A percentile compares a stretch with the other conserved stretches of the same genome.
phyloP scores from a whole-genome alignment of 2,888 invertebrate species.

The Caenorhabditis auriculariae region DNA sequence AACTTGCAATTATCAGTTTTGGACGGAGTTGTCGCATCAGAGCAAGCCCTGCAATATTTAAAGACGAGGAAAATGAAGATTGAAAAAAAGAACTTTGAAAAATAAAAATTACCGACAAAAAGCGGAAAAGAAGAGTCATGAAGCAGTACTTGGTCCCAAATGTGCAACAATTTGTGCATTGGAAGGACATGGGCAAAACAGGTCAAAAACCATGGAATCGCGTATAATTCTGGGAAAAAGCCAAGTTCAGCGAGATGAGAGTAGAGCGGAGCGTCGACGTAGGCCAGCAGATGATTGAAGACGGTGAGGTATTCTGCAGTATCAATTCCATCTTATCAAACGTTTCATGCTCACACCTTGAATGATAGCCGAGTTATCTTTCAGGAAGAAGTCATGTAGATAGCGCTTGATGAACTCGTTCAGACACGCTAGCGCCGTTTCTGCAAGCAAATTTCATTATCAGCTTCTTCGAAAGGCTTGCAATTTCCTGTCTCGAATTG shows the following conservation, averaged over 20 bases:
- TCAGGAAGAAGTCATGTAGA: constrained; percentile 91
- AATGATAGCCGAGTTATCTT: constrained; percentile 92
- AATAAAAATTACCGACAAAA: constrained; percentile 75
- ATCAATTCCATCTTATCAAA: background rate
- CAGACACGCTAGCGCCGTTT: constrained; percentile 90
- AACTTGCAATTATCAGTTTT: constrained; percentile 79
- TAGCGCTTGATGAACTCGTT: constrained; percentile 93
- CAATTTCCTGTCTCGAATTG: too few species aligned
- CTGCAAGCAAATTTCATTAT: constrained; percentile 67
- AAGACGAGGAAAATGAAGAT: background rate
- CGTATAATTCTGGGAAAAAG: constrained; percentile 92
- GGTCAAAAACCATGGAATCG: constrained; percentile 82
- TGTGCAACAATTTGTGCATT: constrained; percentile 89
- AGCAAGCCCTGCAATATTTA: constrained; percentile 18
- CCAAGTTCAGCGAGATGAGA: constrained; percentile 87
- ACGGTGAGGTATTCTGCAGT: constrained; percentile 84
- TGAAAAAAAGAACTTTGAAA: background rate
- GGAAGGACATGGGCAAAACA: constrained; percentile 87
- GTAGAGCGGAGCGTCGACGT: constrained; percentile 87
- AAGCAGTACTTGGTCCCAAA: constrained; percentile 93
- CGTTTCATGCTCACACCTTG: constrained; percentile 69
- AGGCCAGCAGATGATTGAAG: constrained; percentile 92
- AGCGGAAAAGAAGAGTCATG: constrained; percentile 90
- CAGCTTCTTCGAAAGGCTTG: too few species aligned
- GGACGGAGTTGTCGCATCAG: constrained; percentile 29